A percentile compares a stretch with the other conserved stretches of the same genome.
Evolutionary conservation across 2,888 invertebrate genomes (phyloP).

Genomic region (Zootermopsis nevadensis): DNA sequence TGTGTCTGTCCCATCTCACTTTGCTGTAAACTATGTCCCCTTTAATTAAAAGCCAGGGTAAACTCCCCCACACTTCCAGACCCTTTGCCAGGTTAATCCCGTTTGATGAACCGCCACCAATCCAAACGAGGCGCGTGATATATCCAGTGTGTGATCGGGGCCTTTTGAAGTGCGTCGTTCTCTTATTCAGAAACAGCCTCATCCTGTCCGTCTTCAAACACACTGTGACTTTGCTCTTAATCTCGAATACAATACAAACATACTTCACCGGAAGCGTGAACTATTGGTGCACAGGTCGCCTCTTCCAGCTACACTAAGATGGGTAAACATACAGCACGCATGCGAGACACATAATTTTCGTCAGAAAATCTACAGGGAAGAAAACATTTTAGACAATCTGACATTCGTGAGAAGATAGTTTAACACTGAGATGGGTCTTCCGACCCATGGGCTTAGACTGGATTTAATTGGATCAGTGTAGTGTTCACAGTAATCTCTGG

Average conservation of each 20-base stretch:
- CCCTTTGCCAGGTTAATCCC: neutral
- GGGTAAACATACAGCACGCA: too few relatives aligned
- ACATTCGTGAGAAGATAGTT: too few relatives aligned
- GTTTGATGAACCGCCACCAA: neutral
- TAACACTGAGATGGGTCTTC: too few relatives aligned
- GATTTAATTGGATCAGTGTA: too few relatives aligned
- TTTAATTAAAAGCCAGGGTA: neutral
- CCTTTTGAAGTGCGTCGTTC: neutral
- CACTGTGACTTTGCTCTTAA: neutral
- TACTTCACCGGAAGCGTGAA: too few relatives aligned
- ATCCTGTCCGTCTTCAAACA: neutral
- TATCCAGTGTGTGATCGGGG: neutral
- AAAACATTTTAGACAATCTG: too few relatives aligned
- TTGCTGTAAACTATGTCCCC: neutral
- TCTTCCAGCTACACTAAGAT: too few relatives aligned
- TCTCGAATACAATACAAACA: neutral
- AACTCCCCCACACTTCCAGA: neutral
- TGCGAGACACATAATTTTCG: too few relatives aligned
- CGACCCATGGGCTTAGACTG: too few relatives aligned
- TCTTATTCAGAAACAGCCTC: neutral
- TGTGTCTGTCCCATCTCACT: neutral
- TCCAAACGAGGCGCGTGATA: constrained; percentile 10
- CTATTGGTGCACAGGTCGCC: too few relatives aligned
- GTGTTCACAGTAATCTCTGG: too few relatives aligned
- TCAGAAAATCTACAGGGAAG: too few relatives aligned